These are phyloP conservation scores for Ictidomys tridecemlineatus DNA, from an alignment of 2,113 vertebrate genomes.

Conservation along the genomic window DNA sequence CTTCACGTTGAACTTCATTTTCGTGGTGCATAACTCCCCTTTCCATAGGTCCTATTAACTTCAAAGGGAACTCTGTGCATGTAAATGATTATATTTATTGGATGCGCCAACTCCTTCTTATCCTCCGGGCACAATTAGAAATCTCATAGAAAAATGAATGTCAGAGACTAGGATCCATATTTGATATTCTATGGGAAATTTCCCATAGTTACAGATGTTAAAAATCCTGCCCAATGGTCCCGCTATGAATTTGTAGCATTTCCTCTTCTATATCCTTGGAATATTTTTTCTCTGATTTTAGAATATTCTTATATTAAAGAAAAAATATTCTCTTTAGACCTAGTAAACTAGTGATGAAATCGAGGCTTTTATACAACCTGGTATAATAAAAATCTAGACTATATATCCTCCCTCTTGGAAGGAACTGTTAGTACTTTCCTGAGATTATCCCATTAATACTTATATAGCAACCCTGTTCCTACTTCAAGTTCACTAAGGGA, in stretches of 20 bases:
- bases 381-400: conserved; percentile 13
- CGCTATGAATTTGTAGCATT: conserved; percentile 61
- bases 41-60: conserved; percentile 83
- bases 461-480: neutral
- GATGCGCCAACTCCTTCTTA: conserved; percentile 81
- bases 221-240: conserved; percentile 74
- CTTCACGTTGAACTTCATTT: conserved; percentile 64
- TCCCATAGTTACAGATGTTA: conserved; percentile 79
- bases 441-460: conserved; percentile 42
- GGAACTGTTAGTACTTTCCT: conserved; percentile 3
- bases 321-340: conserved; percentile 51
- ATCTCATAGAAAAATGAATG: conserved; percentile 84
- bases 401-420: neutral
- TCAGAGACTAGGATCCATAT: conserved; percentile 79
- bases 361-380: neutral
- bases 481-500: conserved; percentile 44
- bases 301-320: conserved; percentile 57
- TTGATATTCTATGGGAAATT: conserved; percentile 82
- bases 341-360: conserved; percentile 40
- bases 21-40: conserved; percentile 61
- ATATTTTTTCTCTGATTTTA: conserved; percentile 65
- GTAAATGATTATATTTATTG: conserved; percentile 86
- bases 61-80: conserved; percentile 82
- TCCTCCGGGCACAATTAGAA: conserved; percentile 84
- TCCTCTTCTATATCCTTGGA: conserved; percentile 57